Base-by-base conservation (phyloP, 2,113 vertebrate species). In the Gallinago undulata region DNA sequence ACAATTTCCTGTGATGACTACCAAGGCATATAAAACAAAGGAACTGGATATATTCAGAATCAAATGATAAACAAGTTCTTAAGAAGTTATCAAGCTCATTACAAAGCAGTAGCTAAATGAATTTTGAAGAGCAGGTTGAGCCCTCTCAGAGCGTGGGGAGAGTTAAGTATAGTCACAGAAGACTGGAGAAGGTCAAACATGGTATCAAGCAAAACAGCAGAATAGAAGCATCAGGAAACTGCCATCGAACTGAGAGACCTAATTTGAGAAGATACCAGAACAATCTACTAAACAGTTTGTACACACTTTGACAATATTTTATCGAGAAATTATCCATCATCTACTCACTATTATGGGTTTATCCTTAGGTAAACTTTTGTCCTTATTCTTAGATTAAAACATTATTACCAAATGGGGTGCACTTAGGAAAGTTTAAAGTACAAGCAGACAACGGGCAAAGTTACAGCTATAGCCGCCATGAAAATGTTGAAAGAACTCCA, bases 1-100 rank as follows among this genome's bases (percentile, higher is more conserved):
- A 57, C 18, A 33, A 14, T 9, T 39, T 12, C 23, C 39, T 1
- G 2, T 2, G 18, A 39, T 2, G 6, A 7, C 30, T n/a, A 60
- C 28, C 7, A 7, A 13, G 27, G 39, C 6, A 76, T 25, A n/a
- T 15, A 62, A 83, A 56, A 11, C 11, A 33, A 51, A 35, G 24
- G 22, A 45, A 39, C 18, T 21, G 12, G 57, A 43, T 18, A 24
- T 2, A 48, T 64, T 57, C 33, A 33, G 59, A 69, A 74, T 4
- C 8, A 31, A 22, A 23, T 13, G 3, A 25, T 5, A 33, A 57
- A 50, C 1, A 17, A 48, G 13, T n/a, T 62, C 7, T 11, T 18
- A 19, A 51, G 25, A 62, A 33, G 45, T 9, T 8, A 89, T 35
- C 7, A 64, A 76, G 21, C 48, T 66, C 12, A 6, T 25, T 13